Base-by-base conservation (phyloP, 1,140 invertebrate species). In the Belonocnema kinseyi region DNA sequence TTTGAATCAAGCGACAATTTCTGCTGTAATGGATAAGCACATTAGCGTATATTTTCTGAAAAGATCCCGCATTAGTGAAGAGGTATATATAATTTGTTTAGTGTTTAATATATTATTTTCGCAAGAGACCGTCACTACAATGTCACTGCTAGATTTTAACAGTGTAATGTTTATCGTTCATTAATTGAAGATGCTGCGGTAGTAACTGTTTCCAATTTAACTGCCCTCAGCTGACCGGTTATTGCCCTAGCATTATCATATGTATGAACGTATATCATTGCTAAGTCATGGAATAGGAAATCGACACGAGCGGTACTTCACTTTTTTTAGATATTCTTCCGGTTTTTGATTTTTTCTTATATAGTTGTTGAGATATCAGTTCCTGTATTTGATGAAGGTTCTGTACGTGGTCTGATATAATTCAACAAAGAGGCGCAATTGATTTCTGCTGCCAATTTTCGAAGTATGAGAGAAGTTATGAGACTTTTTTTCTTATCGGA, bases 161-260 rank as follows among this genome's bases (percentile, higher is more conserved):
- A 54, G 53, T 17, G 5, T 17, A 17, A 17, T 17, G 53, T 54
- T 54, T 16, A 54, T 54, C 53, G 53, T 54, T 54, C 17, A 54
- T 54, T 54, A 54, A 54, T 54, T 54, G 13, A 5, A 54, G 53
- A 54, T n/a, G 13, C n/a, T 54, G 53, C n/a, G 17, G 53, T 54
- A 54, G 53, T 54, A 54, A 19, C 53, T 19, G 53, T 54, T 54
- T 54, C 10, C 53, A 54, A n/a, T 54, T 54, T 54, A 54, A 54
- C 7, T 54, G 8, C 53, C 53, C 53, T 54, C 53, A 19, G 17
- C 16, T 54, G n/a, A 17, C 53, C n/a, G 53, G 53, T 54, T 54
- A 54, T 54, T 54, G 53, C 53, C 53, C 53, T 54, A 17, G n/a
- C 53, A 54, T 54, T 54, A 54, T 54, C 53, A 54, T 54, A 54